A percentile compares a stretch with the other conserved stretches of the same genome.
Conservation (phyloP, 2,797 vertebrate species). For the Acanthurus tractus region DNA sequence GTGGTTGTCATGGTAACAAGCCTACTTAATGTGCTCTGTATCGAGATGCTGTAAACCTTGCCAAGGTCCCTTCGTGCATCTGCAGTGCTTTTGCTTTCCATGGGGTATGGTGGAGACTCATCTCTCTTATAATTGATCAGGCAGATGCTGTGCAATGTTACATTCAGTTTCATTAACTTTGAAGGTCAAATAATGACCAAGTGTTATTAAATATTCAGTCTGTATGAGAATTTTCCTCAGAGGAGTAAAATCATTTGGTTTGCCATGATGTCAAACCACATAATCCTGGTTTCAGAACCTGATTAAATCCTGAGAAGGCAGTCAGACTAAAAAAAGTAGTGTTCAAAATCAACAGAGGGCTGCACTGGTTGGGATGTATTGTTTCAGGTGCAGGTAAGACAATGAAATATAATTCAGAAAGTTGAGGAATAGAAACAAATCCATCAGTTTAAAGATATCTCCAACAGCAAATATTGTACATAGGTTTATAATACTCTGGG, state of each 20-base stretch:
- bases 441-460: not conserved
- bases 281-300: slow-evolving; percentile 2
- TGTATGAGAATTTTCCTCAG: not conserved
- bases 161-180: not conserved
- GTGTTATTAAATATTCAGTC: not conserved
- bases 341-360: not conserved
- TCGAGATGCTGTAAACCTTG: slow-evolving; percentile 5
- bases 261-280: too few species aligned
- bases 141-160: not conserved
- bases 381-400: not conserved
- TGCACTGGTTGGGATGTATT: not conserved
- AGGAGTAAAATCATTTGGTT: not conserved
- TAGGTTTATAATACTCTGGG: too few species aligned
- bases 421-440: not conserved
- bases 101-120: not conserved
- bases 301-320: not conserved
- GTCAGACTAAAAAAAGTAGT: not conserved
- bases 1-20: slow-evolving; percentile 29
- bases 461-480: not conserved
- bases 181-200: not conserved
- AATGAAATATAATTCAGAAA: not conserved
- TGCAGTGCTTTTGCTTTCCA: not conserved
- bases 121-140: not conserved
- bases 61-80: not conserved
- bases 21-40: slow-evolving; percentile 2